Percentiles rank a stretch among this genome's conserved stretches.
Evolutionary conservation across 2,888 invertebrate genomes (phyloP).

Genomic region (Aphelenchoides bicaudatus): DNA sequence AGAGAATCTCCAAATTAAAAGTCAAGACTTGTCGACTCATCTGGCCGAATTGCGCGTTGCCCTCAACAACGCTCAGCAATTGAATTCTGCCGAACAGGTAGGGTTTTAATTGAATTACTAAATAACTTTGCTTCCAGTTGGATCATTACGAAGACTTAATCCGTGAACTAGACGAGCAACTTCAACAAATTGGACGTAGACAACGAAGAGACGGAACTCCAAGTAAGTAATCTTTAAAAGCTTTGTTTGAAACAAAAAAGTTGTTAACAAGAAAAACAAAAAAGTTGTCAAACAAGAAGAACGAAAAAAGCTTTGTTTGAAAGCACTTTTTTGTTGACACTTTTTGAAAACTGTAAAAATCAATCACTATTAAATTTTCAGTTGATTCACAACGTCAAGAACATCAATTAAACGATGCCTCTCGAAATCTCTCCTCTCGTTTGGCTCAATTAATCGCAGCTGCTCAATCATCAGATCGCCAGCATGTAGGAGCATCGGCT

Average conservation of each 20-base stretch:
- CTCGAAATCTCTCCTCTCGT: slow-evolving; percentile 68
- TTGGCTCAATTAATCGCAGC: slow-evolving; percentile 82
- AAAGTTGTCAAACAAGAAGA: too few species aligned
- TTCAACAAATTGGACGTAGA: slow-evolving; percentile 70
- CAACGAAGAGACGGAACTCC: too few species aligned
- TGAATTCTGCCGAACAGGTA: slow-evolving; percentile 55
- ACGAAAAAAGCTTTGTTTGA: too few species aligned
- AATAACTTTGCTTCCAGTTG: too few species aligned
- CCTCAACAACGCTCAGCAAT: slow-evolving; percentile 69
- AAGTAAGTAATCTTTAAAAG: too few species aligned
- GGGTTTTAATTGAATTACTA: too few species aligned
- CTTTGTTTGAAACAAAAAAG: too few species aligned
- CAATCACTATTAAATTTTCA: too few species aligned
- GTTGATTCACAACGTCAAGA: slow-evolving; percentile 61
- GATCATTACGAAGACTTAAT: slow-evolving; percentile 54
- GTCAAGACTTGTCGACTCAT: slow-evolving; percentile 68
- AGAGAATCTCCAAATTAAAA: slow-evolving; percentile 42
- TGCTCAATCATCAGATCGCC: slow-evolving; percentile 76
- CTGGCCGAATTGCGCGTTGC: slow-evolving; percentile 70
- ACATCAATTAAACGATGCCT: slow-evolving; percentile 30
- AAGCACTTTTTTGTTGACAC: too few species aligned
- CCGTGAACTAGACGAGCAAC: slow-evolving; percentile 71
- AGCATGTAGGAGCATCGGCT: slow-evolving; percentile 65
- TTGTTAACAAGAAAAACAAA: too few species aligned
- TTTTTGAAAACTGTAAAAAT: too few species aligned